Evolutionary conservation across 2,888 invertebrate species (phyloP), one percentile per base, ranked within the genome.

Genomic region (Aporophyla nigra): DNA sequence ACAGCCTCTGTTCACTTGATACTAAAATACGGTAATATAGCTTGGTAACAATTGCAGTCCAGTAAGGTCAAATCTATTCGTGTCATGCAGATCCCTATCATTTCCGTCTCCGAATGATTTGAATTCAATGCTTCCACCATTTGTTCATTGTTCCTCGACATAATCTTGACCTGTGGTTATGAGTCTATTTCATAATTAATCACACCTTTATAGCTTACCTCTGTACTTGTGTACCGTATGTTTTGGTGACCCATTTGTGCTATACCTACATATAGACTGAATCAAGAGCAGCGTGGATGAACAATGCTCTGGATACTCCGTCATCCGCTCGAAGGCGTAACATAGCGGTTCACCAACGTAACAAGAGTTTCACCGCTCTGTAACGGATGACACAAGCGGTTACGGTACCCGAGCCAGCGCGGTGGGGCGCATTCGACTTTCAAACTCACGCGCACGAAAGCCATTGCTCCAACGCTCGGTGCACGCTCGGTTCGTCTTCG

Each of bases 321-420:
- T 87, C 89, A 87, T 91, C 89, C 86, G 86, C 84, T 84, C 86
- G 80, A 85, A 87, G 86, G 91, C 92, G 91, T 94, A 93, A 94
- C 91, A 92, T 94, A 94, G 94, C 96, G 95, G 94, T 93, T 85
- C 88, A 78, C 74, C 88, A 90, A 94, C 93, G 95, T 95, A 95
- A 95, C 93, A 92, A 91, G 90, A 93, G 94, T 95, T 95, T 94
- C 95, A 94, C 94, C 93, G 93, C 90, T 88, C 92, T 91, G 94
- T 95, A 94, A 95, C 94, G 95, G 95, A 96, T 96, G 96, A 96
- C 96, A 96, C 96, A 96, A 96, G 95, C 92, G 90, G 94, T 95
- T 95, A 96, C 96, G 95, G 95, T 95, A 95, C 93, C 84, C 88
- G 89, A 82, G 87, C 80, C 84, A 70, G 80, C 78, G 82, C 82